These are phyloP conservation scores for Gortyna flavago DNA, from an alignment of 2,888 invertebrate species.

Conservation along the genomic window DNA sequence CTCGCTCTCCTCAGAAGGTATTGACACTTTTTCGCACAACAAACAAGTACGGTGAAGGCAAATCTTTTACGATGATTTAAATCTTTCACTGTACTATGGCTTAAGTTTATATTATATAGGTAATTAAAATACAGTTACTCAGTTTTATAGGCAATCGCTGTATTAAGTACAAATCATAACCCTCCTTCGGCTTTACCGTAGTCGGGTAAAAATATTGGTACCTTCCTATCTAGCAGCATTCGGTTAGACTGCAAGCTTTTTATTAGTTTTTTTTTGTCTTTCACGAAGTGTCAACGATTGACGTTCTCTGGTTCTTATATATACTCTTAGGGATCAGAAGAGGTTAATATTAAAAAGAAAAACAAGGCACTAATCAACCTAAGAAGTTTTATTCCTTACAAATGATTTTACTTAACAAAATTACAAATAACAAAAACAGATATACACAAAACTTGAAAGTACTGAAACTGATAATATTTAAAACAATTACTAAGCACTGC, in stretches of 20 bases:
- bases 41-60: background rate
- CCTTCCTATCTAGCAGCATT: background rate
- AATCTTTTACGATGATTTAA: background rate
- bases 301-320: background rate
- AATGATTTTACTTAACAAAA: too few relatives aligned
- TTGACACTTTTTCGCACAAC: background rate
- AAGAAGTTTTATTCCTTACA: too few relatives aligned
- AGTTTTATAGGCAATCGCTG: background rate
- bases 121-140: background rate
- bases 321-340: too few relatives aligned
- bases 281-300: background rate
- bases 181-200: too few relatives aligned
- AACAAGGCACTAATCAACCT: too few relatives aligned
- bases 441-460: too few relatives aligned
- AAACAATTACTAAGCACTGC: too few relatives aligned
- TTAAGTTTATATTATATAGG: background rate
- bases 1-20: background rate
- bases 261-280: background rate
- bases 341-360: too few relatives aligned
- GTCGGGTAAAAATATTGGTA: too few relatives aligned
- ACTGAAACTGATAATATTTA: too few relatives aligned
- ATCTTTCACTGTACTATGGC: background rate
- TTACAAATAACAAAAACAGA: too few relatives aligned
- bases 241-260: background rate
- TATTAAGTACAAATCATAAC: background rate